phyloP scores from a whole-genome alignment of 2,888 invertebrate genomes.

The Drosophila diplacantha region DNA sequence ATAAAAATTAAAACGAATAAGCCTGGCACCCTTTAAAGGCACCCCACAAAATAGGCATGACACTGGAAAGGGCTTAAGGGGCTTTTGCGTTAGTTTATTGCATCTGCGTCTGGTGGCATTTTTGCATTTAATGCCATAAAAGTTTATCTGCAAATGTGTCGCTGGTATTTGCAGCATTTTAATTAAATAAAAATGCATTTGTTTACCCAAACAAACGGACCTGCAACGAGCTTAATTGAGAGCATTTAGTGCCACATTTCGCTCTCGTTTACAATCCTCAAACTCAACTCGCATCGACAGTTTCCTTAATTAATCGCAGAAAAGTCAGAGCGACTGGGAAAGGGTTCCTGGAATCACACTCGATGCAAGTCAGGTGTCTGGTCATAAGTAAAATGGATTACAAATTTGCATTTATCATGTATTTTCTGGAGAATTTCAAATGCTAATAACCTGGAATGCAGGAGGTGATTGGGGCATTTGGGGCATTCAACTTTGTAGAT shows the following conservation, averaged over 20 bases:
- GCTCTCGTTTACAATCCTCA: constrained; percentile 18
- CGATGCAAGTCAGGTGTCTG: not conserved
- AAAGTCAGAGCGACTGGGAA: not conserved
- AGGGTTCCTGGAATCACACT: not conserved
- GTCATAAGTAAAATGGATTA: constrained; percentile 1
- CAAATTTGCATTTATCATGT: not conserved
- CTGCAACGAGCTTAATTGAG: constrained; percentile 37
- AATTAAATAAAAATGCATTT: constrained; percentile 46
- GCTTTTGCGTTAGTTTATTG: constrained; percentile 11
- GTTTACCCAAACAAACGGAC: constrained; percentile 15
- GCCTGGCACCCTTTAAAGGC: not conserved
- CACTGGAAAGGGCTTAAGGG: constrained; percentile 1
- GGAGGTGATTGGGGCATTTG: no score
- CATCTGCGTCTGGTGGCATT: constrained; percentile 31
- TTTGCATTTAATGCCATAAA: constrained; percentile 40
- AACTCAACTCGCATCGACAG: not conserved
- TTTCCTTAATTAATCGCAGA: constrained; percentile 26
- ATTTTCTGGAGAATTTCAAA: not conserved
- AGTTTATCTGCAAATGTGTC: constrained; percentile 43
- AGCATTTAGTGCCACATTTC: constrained; percentile 24
- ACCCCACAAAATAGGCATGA: constrained; percentile 4
- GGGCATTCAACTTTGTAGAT: not conserved
- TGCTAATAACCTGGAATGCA: not conserved
- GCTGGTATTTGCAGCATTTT: constrained; percentile 36
- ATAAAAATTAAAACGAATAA: no score